phyloP scores from a whole-genome alignment of 2,888 invertebrate genomes.

The Drosophila vallismaia region DNA sequence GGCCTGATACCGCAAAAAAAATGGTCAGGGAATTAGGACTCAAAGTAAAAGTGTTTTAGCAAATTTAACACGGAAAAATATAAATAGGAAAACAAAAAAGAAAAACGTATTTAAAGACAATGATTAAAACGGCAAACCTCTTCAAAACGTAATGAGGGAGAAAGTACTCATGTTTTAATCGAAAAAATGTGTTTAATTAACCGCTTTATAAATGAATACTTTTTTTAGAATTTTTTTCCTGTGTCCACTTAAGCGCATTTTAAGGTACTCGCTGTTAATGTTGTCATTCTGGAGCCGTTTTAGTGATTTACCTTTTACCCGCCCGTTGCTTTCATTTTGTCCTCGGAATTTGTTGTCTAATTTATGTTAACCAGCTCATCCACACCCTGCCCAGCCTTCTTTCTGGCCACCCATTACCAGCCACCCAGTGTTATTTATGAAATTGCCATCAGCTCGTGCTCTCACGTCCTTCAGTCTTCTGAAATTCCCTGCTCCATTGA shows the following conservation, averaged over 20 bases:
- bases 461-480: slow-evolving; percentile 52
- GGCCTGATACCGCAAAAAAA: slow-evolving; percentile 43
- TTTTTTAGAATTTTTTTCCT: neutral
- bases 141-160: no score
- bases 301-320: slow-evolving; percentile 61
- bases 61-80: slow-evolving; percentile 18
- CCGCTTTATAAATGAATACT: neutral
- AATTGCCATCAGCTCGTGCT: slow-evolving; percentile 54
- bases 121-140: neutral
- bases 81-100: neutral
- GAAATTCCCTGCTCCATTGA: slow-evolving; percentile 36
- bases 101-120: neutral
- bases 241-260: slow-evolving; percentile 21
- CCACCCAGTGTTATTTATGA: slow-evolving; percentile 50
- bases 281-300: slow-evolving; percentile 44
- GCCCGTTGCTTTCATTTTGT: slow-evolving; percentile 60
- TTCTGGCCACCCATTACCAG: neutral
- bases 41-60: slow-evolving; percentile 68
- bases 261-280: slow-evolving; percentile 30
- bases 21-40: slow-evolving; percentile 26
- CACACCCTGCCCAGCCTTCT: slow-evolving; percentile 8
- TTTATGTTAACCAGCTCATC: slow-evolving; percentile 52
- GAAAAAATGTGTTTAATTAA: neutral
- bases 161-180: neutral
- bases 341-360: slow-evolving; percentile 73